phyloP scores from a whole-genome alignment of 2,888 invertebrate species.

The Chromoteleia sp. region DNA sequence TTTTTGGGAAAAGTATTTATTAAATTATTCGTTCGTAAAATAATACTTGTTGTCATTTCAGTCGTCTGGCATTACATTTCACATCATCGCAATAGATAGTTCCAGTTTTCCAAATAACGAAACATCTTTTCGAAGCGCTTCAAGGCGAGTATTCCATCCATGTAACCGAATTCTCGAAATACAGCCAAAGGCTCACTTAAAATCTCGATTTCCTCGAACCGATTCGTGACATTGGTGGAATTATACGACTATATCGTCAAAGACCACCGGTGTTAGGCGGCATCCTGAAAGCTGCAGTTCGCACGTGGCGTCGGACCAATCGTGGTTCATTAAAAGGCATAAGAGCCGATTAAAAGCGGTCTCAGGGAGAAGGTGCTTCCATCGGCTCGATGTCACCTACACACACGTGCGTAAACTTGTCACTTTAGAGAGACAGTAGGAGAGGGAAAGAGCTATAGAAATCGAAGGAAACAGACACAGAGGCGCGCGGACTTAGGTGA shows the following conservation, averaged over 20 bases:
- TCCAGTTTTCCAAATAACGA: too few relatives aligned
- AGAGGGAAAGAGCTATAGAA: conserved; percentile 49
- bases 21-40: too few relatives aligned
- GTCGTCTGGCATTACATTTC: too few relatives aligned
- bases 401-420: conserved; percentile 32
- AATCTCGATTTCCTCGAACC: too few relatives aligned
- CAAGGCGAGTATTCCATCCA: too few relatives aligned
- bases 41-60: too few relatives aligned
- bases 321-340: not conserved
- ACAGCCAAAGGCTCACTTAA: too few relatives aligned
- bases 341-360: conserved; percentile 21
- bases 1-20: too few relatives aligned
- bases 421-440: conserved; percentile 11
- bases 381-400: conserved; percentile 25
- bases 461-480: conserved; percentile 48
- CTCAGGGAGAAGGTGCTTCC: conserved; percentile 10
- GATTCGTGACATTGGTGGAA: not conserved
- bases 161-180: too few relatives aligned
- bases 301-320: conserved; percentile 35
- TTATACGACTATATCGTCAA: too few relatives aligned
- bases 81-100: too few relatives aligned
- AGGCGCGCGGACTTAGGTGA: conserved; percentile 51
- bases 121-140: too few relatives aligned
- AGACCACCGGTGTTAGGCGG: not conserved
- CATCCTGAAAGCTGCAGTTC: not conserved